Base-by-base conservation (phyloP, 1,140 invertebrate species). In the Ladona fulva region DNA sequence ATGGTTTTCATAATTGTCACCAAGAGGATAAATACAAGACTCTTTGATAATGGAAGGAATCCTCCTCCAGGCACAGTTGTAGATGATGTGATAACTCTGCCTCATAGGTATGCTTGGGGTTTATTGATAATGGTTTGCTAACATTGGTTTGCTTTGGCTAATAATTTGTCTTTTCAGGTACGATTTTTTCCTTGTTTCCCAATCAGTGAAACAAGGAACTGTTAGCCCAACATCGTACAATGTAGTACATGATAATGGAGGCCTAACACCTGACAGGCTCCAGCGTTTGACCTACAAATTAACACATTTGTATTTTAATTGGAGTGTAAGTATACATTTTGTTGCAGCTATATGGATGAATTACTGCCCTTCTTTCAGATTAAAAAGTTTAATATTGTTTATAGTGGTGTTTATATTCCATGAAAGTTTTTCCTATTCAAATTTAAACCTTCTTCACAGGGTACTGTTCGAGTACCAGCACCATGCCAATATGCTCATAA, bases 401-500 rank as follows among this genome's bases (percentile, higher is more conserved):
- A 5, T 5, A 37, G 29, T 37, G 29, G 8, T 37, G 8, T 37
- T 37, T 37, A 8, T 37, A 37, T 37, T 37, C 1, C 8, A 5
- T 1, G 29, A 8, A 37, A 37, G 8, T 37, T n/a, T n/a, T 37
- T 37, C 29, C 29, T 37, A 37, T 37, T 37, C 8, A 1, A 5
- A 37, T 37, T 37, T 1, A 37, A 37, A 37, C 52, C 52, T 22
- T 76, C 75, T 75, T 81, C 82, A 66, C 80, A 85, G 83, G 93
- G 92, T 0, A 94, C 94, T 0, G 89, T 95, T 0, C 84, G 92
- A n/a, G 94, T 96, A 0, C 95, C 95, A 0, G 93, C 94, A 0
- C 93, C 93, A 0, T 95, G 93, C 80, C 94, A 96, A 82, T 94
- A 94, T 81, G 93, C 95, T 6, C 94, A 96, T 80, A 96, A 95